Conservation (phyloP, 2,113 vertebrate genomes). For the Scophthalmus maximus region DNA sequence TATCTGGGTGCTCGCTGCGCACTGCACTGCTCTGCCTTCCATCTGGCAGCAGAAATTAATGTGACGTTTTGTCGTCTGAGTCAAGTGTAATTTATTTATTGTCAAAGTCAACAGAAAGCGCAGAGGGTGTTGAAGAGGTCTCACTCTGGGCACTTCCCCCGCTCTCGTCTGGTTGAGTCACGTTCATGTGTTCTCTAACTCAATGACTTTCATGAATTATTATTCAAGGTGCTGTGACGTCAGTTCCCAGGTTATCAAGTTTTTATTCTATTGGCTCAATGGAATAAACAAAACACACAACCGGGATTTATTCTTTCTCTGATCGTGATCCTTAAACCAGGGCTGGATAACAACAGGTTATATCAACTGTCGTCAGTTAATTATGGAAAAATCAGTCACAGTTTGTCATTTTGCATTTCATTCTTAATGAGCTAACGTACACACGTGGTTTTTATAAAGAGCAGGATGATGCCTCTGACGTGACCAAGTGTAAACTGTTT, state of each 20-base stretch:
- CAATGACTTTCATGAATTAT: background rate
- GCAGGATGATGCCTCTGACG: background rate
- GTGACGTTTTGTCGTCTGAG: constrained; percentile 44
- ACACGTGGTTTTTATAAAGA: background rate
- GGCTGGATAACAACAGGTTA: too few species aligned
- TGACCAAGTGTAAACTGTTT: background rate
- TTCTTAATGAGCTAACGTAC: too few species aligned
- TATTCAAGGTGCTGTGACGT: background rate
- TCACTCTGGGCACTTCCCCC: constrained; percentile 5
- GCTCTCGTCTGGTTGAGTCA: background rate
- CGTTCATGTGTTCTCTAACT: background rate
- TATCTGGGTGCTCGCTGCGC: constrained; percentile 13
- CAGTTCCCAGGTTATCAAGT: background rate
- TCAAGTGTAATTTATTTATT: constrained; percentile 42
- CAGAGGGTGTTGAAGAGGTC: constrained; percentile 7
- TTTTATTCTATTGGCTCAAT: background rate
- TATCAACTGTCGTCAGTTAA: too few species aligned
- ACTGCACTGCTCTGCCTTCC: constrained; percentile 29
- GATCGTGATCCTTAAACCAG: too few species aligned
- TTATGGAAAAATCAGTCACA: too few species aligned
- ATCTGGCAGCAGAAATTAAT: constrained; percentile 53
- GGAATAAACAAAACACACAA: too few species aligned
- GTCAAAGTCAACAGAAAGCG: constrained; percentile 31
- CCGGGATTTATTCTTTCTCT: too few species aligned
- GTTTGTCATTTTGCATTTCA: too few species aligned